A percentile compares a stretch with the other conserved stretches of the same genome.
Conservation (phyloP, 1,140 invertebrate species). For the Chionoecetes opilio region DNA sequence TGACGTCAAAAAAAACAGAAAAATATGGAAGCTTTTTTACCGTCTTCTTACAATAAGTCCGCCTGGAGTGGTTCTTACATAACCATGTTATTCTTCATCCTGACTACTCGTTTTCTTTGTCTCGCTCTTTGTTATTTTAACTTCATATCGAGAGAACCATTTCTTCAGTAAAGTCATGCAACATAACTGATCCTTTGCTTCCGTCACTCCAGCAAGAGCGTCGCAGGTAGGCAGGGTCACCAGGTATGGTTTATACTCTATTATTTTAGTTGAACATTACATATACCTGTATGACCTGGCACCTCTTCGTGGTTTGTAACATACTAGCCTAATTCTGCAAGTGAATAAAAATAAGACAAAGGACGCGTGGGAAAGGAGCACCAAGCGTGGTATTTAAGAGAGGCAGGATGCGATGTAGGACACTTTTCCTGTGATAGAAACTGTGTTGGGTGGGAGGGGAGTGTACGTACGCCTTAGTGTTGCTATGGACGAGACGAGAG, state of each 20-base stretch:
- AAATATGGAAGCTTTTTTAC: no score
- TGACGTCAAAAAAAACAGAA: no score
- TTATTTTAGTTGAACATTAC: neutral
- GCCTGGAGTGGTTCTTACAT: no score
- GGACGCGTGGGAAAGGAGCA: neutral
- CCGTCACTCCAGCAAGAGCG: neutral
- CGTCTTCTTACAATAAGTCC: no score
- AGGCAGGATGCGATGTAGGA: neutral
- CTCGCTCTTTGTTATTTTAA: no score
- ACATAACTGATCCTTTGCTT: neutral
- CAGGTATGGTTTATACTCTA: neutral
- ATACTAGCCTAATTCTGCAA: conserved; percentile 9
- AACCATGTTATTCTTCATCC: no score
- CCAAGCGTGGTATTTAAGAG: neutral
- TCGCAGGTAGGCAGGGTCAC: neutral
- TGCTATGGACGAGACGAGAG: neutral
- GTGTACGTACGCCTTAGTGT: neutral
- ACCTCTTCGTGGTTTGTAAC: neutral
- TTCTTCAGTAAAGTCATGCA: no score
- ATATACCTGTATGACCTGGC: neutral
- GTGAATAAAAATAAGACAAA: neutral
- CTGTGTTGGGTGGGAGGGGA: neutral
- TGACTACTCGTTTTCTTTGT: no score
- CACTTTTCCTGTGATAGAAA: neutral
- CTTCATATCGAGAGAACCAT: no score